Conservation (phyloP, 53 echinoderm and acorn worm genomes). For the Hippasteria phrygiana region DNA sequence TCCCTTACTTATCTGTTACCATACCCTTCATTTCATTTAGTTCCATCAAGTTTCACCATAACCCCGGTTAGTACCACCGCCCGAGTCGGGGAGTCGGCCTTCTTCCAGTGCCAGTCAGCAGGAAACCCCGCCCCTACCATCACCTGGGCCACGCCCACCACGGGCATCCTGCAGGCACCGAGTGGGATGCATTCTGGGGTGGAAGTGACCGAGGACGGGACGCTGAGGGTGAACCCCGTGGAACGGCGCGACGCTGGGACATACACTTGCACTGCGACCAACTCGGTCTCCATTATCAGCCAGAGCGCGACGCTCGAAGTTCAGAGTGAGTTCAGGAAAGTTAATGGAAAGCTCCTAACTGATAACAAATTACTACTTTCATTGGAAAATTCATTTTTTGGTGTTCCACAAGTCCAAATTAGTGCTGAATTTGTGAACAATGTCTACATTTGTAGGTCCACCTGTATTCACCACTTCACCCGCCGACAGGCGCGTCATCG, state of each 20-base stretch:
- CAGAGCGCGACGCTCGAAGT: constrained; percentile 63
- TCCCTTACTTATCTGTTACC: background rate
- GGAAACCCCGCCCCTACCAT: constrained; percentile 87
- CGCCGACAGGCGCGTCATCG: constrained; percentile 63
- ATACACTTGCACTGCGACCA: constrained; percentile 85
- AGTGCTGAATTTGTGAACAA: background rate
- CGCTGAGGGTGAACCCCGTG: constrained; percentile 65
- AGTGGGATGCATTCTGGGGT: constrained; percentile 72
- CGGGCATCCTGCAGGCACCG: constrained; percentile 71
- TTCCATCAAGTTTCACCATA: constrained; percentile 70
- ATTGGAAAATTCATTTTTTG: too few relatives aligned
- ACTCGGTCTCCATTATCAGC: constrained; percentile 64
- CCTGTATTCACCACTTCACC: constrained; percentile 71
- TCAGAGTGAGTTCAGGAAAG: constrained; percentile 68
- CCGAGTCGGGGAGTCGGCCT: constrained; percentile 54
- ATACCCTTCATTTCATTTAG: constrained; percentile 17
- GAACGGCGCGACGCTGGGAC: constrained; percentile 73
- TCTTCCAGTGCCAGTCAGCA: constrained; percentile 74
- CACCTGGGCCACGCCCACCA: constrained; percentile 85
- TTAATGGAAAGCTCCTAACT: background rate
- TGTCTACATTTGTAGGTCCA: constrained; percentile 46
- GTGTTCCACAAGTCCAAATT: too few relatives aligned
- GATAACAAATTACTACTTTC: too few relatives aligned
- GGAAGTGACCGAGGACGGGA: constrained; percentile 77
- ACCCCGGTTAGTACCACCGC: constrained; percentile 74